phyloP scores from a whole-genome alignment of 2,113 vertebrate species.

The Myotis yumanensis region DNA sequence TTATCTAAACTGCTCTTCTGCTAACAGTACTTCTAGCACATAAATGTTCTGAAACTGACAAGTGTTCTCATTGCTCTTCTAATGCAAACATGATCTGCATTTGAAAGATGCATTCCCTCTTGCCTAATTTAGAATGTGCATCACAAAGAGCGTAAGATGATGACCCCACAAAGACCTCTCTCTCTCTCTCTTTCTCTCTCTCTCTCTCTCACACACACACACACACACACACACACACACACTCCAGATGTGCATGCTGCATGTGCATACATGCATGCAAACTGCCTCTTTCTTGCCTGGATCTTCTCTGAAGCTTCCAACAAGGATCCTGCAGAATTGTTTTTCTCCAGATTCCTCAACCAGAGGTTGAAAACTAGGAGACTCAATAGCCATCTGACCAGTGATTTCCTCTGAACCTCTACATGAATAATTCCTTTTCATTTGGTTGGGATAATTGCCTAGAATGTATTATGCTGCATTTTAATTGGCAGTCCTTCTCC shows the following conservation, averaged over 20 bases:
- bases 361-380: constrained; percentile 62
- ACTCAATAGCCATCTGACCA: constrained; percentile 70
- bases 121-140: constrained; percentile 89
- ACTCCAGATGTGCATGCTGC: not conserved
- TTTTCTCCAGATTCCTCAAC: constrained; percentile 69
- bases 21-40: constrained; percentile 93
- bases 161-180: constrained; percentile 82
- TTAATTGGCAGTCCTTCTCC: constrained; percentile 47
- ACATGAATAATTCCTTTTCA: constrained; percentile 66
- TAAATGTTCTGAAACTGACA: constrained; percentile 92
- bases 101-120: constrained; percentile 89
- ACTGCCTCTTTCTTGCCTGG: constrained; percentile 30
- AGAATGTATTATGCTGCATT: constrained; percentile 69
- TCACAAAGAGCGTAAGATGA: constrained; percentile 87
- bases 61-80: constrained; percentile 91
- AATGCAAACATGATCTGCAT: constrained; percentile 92
- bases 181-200: not conserved
- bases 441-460: constrained; percentile 67
- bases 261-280: not conserved
- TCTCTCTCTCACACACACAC: constrained; percentile 2
- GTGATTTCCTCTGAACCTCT: constrained; percentile 61
- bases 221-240: not conserved
- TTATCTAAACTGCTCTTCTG: constrained; percentile 93
- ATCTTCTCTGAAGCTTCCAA: constrained; percentile 45
- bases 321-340: constrained; percentile 7